Base-by-base conservation (phyloP, 2,797 vertebrate species). In the Gymnothorax javanicus region DNA sequence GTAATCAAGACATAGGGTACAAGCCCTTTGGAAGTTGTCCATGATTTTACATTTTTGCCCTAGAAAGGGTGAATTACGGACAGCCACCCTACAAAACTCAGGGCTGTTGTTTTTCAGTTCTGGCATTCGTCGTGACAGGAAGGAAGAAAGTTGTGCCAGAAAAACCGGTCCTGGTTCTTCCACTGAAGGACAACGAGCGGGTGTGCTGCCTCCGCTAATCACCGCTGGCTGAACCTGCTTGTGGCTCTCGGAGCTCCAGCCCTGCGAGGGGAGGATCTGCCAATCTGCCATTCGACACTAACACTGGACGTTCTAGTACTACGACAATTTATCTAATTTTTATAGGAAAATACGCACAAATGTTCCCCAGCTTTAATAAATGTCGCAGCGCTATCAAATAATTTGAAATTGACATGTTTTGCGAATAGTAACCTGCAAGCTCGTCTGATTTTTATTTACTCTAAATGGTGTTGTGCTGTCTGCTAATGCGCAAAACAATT, bases 131-230 rank as follows among this genome's bases (percentile, higher is more conserved):
- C 52, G 20, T 23, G 75, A 79, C 73, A 75, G 73, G 69, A 77
- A 77, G 73, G 73, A 79, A 56, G 75, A 79, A 8, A 54, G 43
- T 5, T 4, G 50, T 52, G 75, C 75, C 75, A 79, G 75, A 79
- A 79, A 79, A 79, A 79, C 75, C 75, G 75, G 75, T 79, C 52
- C 50, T 23, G 75, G 43, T 79, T 56, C 52, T 79, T 54, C n/a
- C 54, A 52, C 75, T 79, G 75, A 20, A 54, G 15, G 75, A 79
- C 20, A 11, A 54, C 20, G 4, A 52, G 43, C 23, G 75, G 75
- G 75, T n/a, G 75, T 79, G 75, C 50, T 8, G 50, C 50, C 75
- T 0, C 43, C 7, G 13, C 50, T 54, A 56, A 79, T 79, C 75
- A 23, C 75, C 50, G 75, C 75, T 79, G 75, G 75, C 75, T 54